Conservation (phyloP, 2,888 invertebrate species). For the Perithous albicinctus region DNA sequence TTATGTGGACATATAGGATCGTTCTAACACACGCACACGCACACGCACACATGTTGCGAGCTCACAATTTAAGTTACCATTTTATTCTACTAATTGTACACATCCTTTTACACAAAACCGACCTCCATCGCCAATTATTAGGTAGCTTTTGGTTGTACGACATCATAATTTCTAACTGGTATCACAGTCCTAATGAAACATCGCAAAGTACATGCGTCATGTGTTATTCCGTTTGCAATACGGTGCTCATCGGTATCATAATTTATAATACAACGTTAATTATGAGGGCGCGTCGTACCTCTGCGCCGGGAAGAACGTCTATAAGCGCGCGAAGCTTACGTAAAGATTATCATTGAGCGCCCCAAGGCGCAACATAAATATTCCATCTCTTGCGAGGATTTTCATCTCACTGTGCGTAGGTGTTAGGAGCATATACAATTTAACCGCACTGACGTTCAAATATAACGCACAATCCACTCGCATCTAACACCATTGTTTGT, state of each 20-base stretch:
- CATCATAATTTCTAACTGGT: too few species aligned
- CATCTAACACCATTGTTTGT: slow-evolving; percentile 45
- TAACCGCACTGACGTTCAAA: slow-evolving; percentile 29
- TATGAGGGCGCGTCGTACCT: neutral
- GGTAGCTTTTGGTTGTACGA: too few species aligned
- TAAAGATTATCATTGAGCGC: slow-evolving; percentile 4
- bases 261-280: neutral
- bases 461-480: slow-evolving; percentile 39
- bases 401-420: slow-evolving; percentile 39
- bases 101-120: neutral
- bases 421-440: slow-evolving; percentile 17
- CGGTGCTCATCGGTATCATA: neutral
- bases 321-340: too few species aligned
- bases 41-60: too few species aligned
- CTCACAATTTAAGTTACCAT: slow-evolving; percentile 54
- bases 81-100: slow-evolving; percentile 19
- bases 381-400: slow-evolving; percentile 52
- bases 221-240: neutral
- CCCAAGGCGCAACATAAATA: slow-evolving; percentile 56
- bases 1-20: too few species aligned
- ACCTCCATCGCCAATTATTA: neutral
- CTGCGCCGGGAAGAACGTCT: too few species aligned
- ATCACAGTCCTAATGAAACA: neutral
- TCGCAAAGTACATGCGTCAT: neutral
- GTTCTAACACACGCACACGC: too few species aligned